Evolutionary conservation across 2,888 invertebrate species (phyloP).

Genomic region (Linnaemya tessellans): DNA sequence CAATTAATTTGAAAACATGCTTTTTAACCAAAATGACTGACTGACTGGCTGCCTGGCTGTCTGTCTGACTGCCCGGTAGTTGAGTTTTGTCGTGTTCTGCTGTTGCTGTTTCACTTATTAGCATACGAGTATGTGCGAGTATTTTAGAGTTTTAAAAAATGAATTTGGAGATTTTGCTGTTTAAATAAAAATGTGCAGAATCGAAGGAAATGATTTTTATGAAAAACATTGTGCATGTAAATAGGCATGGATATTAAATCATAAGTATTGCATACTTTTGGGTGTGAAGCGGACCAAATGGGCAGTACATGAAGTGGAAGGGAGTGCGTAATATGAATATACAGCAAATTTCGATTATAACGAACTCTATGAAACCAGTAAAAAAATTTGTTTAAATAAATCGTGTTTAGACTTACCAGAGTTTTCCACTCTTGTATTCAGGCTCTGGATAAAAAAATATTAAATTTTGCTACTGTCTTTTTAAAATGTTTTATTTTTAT

Average conservation of each 20-base stretch:
- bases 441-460: no score
- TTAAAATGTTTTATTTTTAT: no score
- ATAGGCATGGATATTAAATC: neutral
- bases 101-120: neutral
- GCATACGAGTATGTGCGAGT: neutral
- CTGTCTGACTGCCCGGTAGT: neutral
- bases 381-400: no score
- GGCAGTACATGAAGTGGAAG: no score
- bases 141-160: neutral
- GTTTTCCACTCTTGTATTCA: no score
- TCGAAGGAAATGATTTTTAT: neutral
- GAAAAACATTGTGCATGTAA: neutral
- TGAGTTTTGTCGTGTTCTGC: neutral
- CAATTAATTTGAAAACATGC: constrained; percentile 59
- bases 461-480: no score
- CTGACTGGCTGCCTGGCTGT: neutral
- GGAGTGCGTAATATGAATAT: no score
- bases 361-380: no score
- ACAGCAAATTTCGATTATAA: no score
- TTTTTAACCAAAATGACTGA: constrained; percentile 22
- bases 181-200: constrained; percentile 19
- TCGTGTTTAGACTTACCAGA: no score
- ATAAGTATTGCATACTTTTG: neutral
- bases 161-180: neutral
- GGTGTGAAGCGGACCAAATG: no score